These are phyloP conservation scores for Cheirogaleus major DNA, from an alignment of 2,797 vertebrate species.

Conservation along the genomic window DNA sequence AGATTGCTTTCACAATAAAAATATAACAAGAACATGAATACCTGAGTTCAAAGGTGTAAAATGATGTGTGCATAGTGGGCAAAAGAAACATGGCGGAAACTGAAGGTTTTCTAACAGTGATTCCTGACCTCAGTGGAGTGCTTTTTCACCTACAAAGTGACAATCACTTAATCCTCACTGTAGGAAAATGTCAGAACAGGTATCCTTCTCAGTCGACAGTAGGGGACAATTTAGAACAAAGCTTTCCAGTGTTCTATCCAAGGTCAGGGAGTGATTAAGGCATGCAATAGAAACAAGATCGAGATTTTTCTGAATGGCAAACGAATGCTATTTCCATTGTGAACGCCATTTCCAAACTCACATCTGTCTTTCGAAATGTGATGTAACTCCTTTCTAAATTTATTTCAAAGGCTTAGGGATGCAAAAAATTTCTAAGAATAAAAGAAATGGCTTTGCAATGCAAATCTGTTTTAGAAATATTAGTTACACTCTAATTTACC, in stretches of 20 bases:
- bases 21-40: neutral
- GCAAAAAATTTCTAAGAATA: neutral
- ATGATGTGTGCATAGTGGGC: neutral
- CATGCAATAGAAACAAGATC: neutral
- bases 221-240: neutral
- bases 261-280: neutral
- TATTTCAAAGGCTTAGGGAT: neutral
- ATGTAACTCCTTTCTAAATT: neutral
- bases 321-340: neutral
- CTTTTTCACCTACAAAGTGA: neutral
- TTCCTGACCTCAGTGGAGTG: neutral
- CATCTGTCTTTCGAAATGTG: neutral
- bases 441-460: neutral
- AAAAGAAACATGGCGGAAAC: neutral
- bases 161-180: neutral
- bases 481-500: neutral
- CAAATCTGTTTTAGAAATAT: neutral
- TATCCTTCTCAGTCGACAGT: neutral
- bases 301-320: neutral
- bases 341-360: neutral
- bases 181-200: neutral
- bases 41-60: neutral
- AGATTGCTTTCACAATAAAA: conserved; percentile 1
- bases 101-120: neutral
- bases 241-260: neutral